These are phyloP conservation scores for Heteractis magnifica DNA, from an alignment of 92 coral and sea anemone genomes.

Conservation along the genomic window DNA sequence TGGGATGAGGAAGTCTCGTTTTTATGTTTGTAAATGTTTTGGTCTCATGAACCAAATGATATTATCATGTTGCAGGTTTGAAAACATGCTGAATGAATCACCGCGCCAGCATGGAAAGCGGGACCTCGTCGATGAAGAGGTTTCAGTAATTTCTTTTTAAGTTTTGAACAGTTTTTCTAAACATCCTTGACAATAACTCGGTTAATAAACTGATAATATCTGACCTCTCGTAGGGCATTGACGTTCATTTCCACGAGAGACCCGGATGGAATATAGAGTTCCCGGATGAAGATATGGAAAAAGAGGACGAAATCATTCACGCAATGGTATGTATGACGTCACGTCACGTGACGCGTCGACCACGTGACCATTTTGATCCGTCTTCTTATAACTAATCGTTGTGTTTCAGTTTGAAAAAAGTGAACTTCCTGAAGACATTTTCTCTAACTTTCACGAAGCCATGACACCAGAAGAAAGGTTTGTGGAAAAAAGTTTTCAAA, in stretches of 20 bases:
- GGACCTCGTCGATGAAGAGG: constrained; percentile 21
- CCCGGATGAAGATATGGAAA: constrained; percentile 21
- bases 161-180: background rate
- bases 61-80: background rate
- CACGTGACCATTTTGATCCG: background rate
- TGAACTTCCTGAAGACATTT: constrained; percentile 17
- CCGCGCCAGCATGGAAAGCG: constrained; percentile 1
- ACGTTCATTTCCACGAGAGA: constrained; percentile 5
- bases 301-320: constrained; percentile 24
- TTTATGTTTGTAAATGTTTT: background rate
- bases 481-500: background rate
- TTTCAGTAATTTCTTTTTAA: background rate
- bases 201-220: background rate
- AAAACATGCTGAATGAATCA: constrained; percentile 7
- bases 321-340: constrained; percentile 12
- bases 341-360: constrained; percentile 3
- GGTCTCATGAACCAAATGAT: background rate
- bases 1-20: background rate
- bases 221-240: background rate
- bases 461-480: constrained; percentile 49
- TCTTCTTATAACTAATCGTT: background rate
- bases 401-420: constrained; percentile 24
- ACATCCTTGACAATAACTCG: background rate
- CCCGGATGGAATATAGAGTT: constrained; percentile 21
- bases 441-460: constrained; percentile 29